These are phyloP conservation scores for Drosophila micromelanica DNA, from an alignment of 1,140 invertebrate genomes.

Conservation along the genomic window DNA sequence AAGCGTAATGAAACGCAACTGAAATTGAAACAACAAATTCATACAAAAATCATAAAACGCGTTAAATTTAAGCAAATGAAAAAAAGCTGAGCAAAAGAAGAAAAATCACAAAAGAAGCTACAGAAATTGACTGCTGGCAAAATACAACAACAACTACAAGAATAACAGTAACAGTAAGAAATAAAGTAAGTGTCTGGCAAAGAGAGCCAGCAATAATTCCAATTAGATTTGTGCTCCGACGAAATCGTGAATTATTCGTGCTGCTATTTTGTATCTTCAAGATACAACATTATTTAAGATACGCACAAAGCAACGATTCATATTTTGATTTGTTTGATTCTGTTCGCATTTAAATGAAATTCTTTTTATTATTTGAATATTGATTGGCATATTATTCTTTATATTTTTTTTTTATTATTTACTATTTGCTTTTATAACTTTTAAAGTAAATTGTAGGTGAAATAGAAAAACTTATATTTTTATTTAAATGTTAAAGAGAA, in stretches of 20 bases:
- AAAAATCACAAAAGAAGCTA: not conserved
- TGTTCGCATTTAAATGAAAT: too few relatives aligned
- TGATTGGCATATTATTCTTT: too few relatives aligned
- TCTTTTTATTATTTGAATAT: too few relatives aligned
- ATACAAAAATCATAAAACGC: slow-evolving; percentile 11
- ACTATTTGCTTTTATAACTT: too few relatives aligned
- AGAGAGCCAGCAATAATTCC: not conserved
- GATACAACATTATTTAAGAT: not conserved
- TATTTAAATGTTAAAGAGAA: too few relatives aligned
- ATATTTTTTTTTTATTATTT: too few relatives aligned
- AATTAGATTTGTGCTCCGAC: slow-evolving; percentile 8
- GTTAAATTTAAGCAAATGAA: slow-evolving; percentile 8
- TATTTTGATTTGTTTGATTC: too few relatives aligned
- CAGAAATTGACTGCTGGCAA: slow-evolving; percentile 3
- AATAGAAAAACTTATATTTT: too few relatives aligned
- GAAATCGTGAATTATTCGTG: not conserved
- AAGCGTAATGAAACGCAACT: slow-evolving; percentile 9
- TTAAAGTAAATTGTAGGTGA: too few relatives aligned
- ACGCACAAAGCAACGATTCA: too few relatives aligned
- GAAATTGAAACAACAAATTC: slow-evolving; percentile 31
- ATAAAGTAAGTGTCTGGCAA: not conserved
- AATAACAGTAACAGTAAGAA: not conserved
- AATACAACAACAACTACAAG: not conserved
- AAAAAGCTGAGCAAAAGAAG: not conserved
- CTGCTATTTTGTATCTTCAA: not conserved